These are phyloP conservation scores for Montipora foliosa DNA, from an alignment of 64 coral and sea anemone genomes.

Conservation along the genomic window DNA sequence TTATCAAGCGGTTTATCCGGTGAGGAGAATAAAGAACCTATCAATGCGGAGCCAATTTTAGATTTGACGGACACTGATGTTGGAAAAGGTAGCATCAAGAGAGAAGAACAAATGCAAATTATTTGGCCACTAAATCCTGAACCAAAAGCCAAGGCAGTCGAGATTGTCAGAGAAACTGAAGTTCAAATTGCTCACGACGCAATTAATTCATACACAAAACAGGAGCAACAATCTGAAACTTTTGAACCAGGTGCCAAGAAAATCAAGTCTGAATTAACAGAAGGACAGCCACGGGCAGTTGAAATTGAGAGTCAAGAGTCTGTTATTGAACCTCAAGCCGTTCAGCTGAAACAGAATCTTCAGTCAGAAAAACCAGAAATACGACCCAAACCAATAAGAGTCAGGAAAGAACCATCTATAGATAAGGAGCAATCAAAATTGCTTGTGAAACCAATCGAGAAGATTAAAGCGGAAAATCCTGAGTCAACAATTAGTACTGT, in stretches of 20 bases:
- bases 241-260: background rate
- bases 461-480: background rate
- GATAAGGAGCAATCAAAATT: background rate
- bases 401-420: background rate
- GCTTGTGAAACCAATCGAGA: background rate
- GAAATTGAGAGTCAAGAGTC: too few relatives aligned
- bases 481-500: background rate
- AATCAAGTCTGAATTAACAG: background rate
- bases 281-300: background rate
- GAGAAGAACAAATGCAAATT: background rate
- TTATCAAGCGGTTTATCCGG: background rate
- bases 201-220: too few relatives aligned
- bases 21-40: background rate
- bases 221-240: background rate
- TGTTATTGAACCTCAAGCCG: background rate
- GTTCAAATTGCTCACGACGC: background rate
- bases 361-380: slow-evolving; percentile 42
- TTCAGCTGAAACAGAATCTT: background rate
- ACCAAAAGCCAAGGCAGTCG: background rate
- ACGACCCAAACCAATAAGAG: background rate
- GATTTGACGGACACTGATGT: background rate
- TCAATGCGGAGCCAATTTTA: background rate
- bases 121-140: background rate
- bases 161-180: background rate
- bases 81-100: background rate